A percentile compares a stretch with the other conserved stretches of the same genome.
Evolutionary conservation across 2,888 invertebrate species (phyloP).

Genomic region (Neria commutata): DNA sequence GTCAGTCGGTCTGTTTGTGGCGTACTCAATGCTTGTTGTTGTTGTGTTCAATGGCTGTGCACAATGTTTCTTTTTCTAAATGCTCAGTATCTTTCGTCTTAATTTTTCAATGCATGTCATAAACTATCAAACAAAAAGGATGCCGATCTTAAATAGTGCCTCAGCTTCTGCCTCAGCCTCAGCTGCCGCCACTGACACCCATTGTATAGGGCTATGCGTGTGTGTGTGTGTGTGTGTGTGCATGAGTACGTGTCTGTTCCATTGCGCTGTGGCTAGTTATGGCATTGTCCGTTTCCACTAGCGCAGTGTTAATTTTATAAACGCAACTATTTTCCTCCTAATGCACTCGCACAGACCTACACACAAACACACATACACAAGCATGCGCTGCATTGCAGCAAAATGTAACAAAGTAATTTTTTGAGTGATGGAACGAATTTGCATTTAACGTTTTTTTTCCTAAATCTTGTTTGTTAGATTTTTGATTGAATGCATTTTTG

Average conservation of each 20-base stretch:
- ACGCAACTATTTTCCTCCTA: slow-evolving; percentile 6
- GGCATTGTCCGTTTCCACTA: neutral
- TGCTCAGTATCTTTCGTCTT: slow-evolving; percentile 5
- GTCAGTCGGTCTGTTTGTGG: slow-evolving; percentile 24
- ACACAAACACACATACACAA: neutral
- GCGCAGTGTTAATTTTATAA: neutral
- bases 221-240: no score
- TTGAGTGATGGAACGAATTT: slow-evolving; percentile 54
- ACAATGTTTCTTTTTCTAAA: neutral
- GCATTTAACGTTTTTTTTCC: slow-evolving; percentile 34
- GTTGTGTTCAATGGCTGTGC: no score
- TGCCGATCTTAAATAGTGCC: slow-evolving; percentile 25
- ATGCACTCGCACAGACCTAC: neutral
- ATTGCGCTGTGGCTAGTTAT: neutral
- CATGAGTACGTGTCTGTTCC: neutral
- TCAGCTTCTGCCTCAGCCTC: no score
- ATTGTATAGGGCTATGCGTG: no score
- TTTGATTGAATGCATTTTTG: neutral
- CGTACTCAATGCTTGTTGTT: neutral
- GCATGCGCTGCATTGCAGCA: neutral
- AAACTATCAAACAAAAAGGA: no score
- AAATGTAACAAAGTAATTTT: slow-evolving; percentile 25
- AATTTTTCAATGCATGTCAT: slow-evolving; percentile 13
- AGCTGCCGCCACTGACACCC: no score
- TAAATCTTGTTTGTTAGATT: neutral